phyloP scores from a whole-genome alignment of 2,113 vertebrate species.

The Leucoraja erinaceus region DNA sequence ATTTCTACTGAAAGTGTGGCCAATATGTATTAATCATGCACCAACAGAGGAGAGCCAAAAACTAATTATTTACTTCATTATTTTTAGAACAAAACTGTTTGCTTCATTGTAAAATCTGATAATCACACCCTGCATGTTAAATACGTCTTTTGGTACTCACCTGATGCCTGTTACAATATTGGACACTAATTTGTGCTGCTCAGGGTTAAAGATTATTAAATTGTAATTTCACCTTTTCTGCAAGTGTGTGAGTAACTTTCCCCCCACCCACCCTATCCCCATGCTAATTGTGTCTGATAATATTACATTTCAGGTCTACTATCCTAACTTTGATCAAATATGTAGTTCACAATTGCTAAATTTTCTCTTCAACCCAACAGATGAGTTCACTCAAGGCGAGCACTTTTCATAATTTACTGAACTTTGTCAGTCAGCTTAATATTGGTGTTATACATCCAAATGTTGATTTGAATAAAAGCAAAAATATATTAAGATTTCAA shows the following conservation, averaged over 20 bases:
- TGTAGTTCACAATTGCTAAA: neutral
- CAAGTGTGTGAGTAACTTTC: neutral
- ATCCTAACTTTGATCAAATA: no score
- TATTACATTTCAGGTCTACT: neutral
- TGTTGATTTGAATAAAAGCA: neutral
- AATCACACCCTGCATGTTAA: neutral
- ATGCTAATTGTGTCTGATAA: neutral
- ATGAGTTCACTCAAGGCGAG: neutral
- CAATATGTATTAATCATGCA: neutral
- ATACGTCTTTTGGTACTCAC: neutral
- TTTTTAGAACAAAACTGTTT: neutral
- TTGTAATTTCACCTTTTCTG: neutral
- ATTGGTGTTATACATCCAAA: neutral
- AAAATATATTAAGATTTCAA: neutral
- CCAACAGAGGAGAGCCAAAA: neutral
- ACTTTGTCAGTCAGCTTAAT: neutral
- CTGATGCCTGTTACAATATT: neutral
- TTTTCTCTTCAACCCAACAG: neutral
- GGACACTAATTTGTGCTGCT: neutral
- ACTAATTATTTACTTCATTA: neutral
- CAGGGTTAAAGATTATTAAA: neutral
- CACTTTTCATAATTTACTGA: neutral
- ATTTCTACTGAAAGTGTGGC: neutral
- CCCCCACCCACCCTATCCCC: neutral
- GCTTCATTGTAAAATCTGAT: neutral